A percentile compares a stretch with the other conserved stretches of the same genome.
Conservation (phyloP, 1,140 invertebrate genomes). For the Eupristina koningsbergeri region DNA sequence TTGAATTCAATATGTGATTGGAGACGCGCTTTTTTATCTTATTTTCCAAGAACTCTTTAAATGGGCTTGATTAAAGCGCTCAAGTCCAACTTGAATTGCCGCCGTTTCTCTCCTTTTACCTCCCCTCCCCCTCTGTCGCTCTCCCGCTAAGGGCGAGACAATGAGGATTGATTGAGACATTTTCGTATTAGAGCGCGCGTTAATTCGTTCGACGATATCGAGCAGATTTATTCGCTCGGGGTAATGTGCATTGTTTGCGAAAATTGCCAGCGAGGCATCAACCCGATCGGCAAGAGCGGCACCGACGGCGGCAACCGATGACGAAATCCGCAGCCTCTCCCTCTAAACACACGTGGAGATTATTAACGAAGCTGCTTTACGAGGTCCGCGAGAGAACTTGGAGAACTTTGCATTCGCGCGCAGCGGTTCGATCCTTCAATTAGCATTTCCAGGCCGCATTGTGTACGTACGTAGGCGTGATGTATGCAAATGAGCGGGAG, state of each 20-base stretch:
- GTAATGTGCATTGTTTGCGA: slow-evolving; percentile 13
- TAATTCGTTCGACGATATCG: slow-evolving; percentile 50
- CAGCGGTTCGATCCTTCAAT: slow-evolving; percentile 61
- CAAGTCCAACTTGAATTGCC: slow-evolving; percentile 16
- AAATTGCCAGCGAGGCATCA: slow-evolving; percentile 21
- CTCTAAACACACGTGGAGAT: slow-evolving; percentile 21
- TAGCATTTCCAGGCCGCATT: slow-evolving; percentile 69
- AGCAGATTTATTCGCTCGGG: slow-evolving; percentile 42
- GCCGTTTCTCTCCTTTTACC: neutral
- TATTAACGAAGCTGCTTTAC: slow-evolving; percentile 44
- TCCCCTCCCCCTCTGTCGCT: neutral
- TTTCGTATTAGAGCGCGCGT: slow-evolving; percentile 40
- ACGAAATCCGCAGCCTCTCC: no score
- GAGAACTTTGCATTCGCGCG: slow-evolving; percentile 29
- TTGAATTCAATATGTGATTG: no score
- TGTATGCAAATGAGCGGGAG: slow-evolving; percentile 57
- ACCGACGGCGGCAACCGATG: slow-evolving; percentile 18
- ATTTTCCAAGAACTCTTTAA: slow-evolving; percentile 35
- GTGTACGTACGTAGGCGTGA: slow-evolving; percentile 33
- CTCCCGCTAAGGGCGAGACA: slow-evolving; percentile 12
- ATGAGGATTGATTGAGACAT: slow-evolving; percentile 47
- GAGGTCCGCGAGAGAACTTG: no score
- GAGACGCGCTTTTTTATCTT: neutral
- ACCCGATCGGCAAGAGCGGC: neutral
- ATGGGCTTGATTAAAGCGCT: slow-evolving; percentile 41